A percentile compares a stretch with the other conserved stretches of the same genome.
These are phyloP conservation scores for Drosophila sp. DNA, from an alignment of 1,140 invertebrate species.

Conservation along the genomic window DNA sequence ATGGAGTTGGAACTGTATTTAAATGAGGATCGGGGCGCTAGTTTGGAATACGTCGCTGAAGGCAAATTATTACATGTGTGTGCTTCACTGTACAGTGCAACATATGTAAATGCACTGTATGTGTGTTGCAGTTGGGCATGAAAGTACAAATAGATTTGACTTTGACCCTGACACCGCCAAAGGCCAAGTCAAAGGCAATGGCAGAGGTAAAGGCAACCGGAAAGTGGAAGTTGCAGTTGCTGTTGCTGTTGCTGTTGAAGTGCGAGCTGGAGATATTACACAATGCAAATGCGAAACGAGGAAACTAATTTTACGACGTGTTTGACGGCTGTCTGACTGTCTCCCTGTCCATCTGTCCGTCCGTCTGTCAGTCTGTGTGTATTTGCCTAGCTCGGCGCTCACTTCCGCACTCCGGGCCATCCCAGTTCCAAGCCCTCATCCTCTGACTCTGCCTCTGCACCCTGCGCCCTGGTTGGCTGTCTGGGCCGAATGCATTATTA, in stretches of 20 bases:
- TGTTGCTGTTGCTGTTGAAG: slow-evolving; percentile 39
- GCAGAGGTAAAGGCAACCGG: slow-evolving; percentile 14
- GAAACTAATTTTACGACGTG: slow-evolving; percentile 81
- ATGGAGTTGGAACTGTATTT: neutral
- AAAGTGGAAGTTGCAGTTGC: slow-evolving; percentile 11
- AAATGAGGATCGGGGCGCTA: slow-evolving; percentile 54
- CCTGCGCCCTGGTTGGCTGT: slow-evolving; percentile 39
- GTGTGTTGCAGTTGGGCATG: slow-evolving; percentile 53
- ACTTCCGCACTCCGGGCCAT: slow-evolving; percentile 64
- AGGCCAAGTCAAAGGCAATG: slow-evolving; percentile 15
- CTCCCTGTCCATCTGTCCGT: slow-evolving; percentile 28
- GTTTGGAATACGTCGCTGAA: slow-evolving; percentile 11
- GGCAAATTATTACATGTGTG: slow-evolving; percentile 10
- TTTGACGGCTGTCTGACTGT: slow-evolving; percentile 71
- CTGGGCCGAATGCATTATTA: slow-evolving; percentile 67
- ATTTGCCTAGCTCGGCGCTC: slow-evolving; percentile 49
- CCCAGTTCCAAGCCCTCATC: slow-evolving; percentile 3
- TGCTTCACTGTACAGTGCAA: neutral
- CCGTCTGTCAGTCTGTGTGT: slow-evolving; percentile 31
- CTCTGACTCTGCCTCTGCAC: slow-evolving; percentile 20
- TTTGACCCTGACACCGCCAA: slow-evolving; percentile 75
- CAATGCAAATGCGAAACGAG: slow-evolving; percentile 80
- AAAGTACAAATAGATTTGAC: slow-evolving; percentile 78
- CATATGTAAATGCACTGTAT: neutral
- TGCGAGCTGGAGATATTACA: slow-evolving; percentile 58